Base-by-base conservation (phyloP, 2,113 vertebrate species). In the Microcebus lehilahytsara region DNA sequence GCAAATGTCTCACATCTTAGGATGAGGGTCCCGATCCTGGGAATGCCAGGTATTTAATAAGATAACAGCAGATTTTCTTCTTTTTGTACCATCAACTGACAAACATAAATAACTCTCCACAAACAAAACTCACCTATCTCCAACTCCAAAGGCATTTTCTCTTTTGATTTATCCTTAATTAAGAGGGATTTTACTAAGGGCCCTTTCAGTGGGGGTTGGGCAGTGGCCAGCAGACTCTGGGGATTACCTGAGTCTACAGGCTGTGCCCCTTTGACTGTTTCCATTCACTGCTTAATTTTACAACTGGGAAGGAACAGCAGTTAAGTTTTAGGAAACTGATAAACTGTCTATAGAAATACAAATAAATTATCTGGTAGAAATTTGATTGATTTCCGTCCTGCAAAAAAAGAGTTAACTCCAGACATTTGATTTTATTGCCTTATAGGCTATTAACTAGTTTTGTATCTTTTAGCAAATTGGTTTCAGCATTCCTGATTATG, bases 261-360 rank as follows among this genome's bases (percentile, higher is more conserved):
- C 1, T 20, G 4, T 9, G 0, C 0, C 17, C 34, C 30, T n/a
- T 80, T 7, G 27, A 4, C 23, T 58, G 23, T 32, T 64, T 32
- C n/a, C 16, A 56, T 13, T 67, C 30, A 40, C 34, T 17, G n/a
- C n/a, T 17, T 46, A 12, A 51, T 67, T 78, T 80, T 34, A 62
- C n/a, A 83, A 27, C 7, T 56, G 49, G 19, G 32, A 34, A 81
- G 51, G 19, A 75, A 19, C 0, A 64, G 49, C 79, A 64, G 56
- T 30, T 30, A 69, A 86, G 40, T 75, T 58, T 80, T 3, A 79
- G 66, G 67, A 77, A 75, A 62, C 13, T 20, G 20, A 84, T 3
- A 72, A 56, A 19, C 69, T 78, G 2, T 69, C 79, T 58, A 23
- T 27, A 64, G 25, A 85, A 93, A 93, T 34, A 30, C 77, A 58